These are phyloP conservation scores for Luehdorfia chinensis DNA, from an alignment of 1,140 invertebrate genomes.

Conservation along the genomic window DNA sequence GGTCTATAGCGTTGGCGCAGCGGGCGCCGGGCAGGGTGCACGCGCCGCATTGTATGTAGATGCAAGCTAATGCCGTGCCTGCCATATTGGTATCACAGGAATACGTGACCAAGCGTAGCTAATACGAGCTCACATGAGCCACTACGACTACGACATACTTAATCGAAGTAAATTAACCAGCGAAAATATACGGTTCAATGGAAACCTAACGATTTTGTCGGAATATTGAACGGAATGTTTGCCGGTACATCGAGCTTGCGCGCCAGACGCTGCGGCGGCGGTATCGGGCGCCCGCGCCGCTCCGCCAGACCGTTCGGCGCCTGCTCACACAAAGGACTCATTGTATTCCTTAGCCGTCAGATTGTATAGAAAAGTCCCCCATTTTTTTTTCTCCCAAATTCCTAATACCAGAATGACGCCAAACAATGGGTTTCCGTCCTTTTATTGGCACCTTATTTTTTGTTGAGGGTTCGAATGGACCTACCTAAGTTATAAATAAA, in stretches of 20 bases:
- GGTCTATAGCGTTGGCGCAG: constrained; percentile 14
- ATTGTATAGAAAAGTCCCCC: constrained; percentile 58
- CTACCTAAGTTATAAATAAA: constrained; percentile 59
- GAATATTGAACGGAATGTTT: not conserved
- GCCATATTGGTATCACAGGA: constrained; percentile 36
- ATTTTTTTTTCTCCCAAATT: constrained; percentile 60
- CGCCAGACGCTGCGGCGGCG: constrained; percentile 48
- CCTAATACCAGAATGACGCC: constrained; percentile 67
- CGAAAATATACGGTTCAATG: not conserved
- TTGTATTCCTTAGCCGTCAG: constrained; percentile 57
- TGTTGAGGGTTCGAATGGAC: constrained; percentile 58
- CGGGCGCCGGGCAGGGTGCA: constrained; percentile 20
- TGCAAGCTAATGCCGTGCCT: constrained; percentile 21
- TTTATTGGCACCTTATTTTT: constrained; percentile 77
- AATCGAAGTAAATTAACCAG: constrained; percentile 9
- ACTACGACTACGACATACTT: not conserved
- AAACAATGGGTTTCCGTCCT: constrained; percentile 75
- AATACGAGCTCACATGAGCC: not conserved
- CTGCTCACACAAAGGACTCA: constrained; percentile 67
- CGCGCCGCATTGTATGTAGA: constrained; percentile 38
- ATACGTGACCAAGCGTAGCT: constrained; percentile 35
- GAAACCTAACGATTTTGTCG: not conserved
- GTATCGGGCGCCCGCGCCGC: constrained; percentile 39
- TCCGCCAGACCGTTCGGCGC: constrained; percentile 71
- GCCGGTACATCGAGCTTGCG: constrained; percentile 22